Evolutionary conservation across 2,888 invertebrate species (phyloP).

Genomic region (Calliopum simillimum): DNA sequence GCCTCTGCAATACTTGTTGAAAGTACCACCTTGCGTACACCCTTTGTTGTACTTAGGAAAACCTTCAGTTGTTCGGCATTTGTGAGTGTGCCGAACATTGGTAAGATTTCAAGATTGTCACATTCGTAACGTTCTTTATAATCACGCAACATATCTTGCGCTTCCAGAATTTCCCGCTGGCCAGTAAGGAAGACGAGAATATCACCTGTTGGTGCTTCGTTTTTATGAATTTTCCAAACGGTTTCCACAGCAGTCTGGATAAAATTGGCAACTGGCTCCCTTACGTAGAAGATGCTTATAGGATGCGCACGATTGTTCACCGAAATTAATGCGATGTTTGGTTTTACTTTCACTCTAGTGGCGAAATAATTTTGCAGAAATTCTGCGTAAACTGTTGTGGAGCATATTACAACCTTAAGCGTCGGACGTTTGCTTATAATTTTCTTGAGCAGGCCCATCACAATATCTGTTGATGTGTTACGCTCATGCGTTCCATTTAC

Average conservation of each 20-base stretch:
- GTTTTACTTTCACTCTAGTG: slow-evolving; percentile 47
- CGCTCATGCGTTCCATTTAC: slow-evolving; percentile 97
- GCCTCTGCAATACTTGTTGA: slow-evolving; percentile 98
- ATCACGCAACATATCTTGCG: slow-evolving; percentile 74
- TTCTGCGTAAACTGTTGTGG: slow-evolving; percentile 96
- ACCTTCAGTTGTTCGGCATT: slow-evolving; percentile 83
- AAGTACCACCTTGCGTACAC: slow-evolving; percentile 87
- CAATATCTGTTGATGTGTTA: slow-evolving; percentile 90
- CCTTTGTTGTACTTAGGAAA: slow-evolving; percentile 78
- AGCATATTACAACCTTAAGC: slow-evolving; percentile 88
- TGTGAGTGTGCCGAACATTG: slow-evolving; percentile 93
- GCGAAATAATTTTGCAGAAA: slow-evolving; percentile 85
- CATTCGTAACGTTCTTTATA: slow-evolving; percentile 69
- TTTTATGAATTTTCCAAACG: slow-evolving; percentile 87
- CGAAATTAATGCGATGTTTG: slow-evolving; percentile 69
- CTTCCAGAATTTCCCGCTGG: slow-evolving; percentile 91
- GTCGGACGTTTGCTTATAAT: slow-evolving; percentile 86
- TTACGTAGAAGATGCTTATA: slow-evolving; percentile 84
- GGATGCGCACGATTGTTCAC: slow-evolving; percentile 91
- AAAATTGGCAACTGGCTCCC: slow-evolving; percentile 91
- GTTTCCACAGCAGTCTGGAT: slow-evolving; percentile 89
- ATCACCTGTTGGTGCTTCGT: slow-evolving; percentile 83
- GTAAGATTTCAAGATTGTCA: slow-evolving; percentile 75
- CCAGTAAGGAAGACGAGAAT: slow-evolving; percentile 93
- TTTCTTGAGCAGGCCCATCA: slow-evolving; percentile 94